phyloP scores from a whole-genome alignment of 2,113 vertebrate species.

The Pavo muticus region DNA sequence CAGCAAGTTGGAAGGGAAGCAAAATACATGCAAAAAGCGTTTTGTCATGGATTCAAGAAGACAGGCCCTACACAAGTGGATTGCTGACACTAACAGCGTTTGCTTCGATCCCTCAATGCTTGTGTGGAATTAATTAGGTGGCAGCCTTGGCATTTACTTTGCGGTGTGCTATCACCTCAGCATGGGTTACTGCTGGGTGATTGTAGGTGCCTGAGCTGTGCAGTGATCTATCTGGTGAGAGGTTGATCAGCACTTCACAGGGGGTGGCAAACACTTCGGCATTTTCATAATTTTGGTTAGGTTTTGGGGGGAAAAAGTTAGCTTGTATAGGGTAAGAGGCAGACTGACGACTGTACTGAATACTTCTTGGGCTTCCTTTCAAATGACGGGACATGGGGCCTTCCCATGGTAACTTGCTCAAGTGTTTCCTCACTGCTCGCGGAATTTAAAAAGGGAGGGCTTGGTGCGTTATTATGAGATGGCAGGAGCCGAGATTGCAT shows the following conservation, averaged over 20 bases:
- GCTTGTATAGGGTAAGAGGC: neutral
- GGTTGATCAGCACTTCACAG: neutral
- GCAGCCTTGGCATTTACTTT: constrained; percentile 2
- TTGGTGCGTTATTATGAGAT: neutral
- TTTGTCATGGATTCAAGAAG: constrained; percentile 30
- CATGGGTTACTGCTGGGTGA: constrained; percentile 2
- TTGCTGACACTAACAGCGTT: neutral
- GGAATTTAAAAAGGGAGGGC: neutral
- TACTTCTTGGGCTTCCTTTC: neutral
- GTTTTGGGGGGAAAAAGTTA: neutral
- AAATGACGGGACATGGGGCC: neutral
- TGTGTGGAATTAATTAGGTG: constrained; percentile 43
- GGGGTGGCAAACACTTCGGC: neutral
- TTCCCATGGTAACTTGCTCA: neutral
- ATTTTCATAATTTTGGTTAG: constrained; percentile 37
- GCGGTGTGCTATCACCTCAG: constrained; percentile 42
- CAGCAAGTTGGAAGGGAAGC: neutral
- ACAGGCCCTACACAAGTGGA: neutral
- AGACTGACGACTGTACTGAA: neutral
- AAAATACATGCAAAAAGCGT: neutral
- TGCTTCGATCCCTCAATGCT: neutral
- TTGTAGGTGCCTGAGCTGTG: neutral
- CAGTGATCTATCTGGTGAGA: constrained; percentile 7
- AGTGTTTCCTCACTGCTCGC: accelerated
- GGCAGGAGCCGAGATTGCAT: neutral